phyloP scores from a whole-genome alignment of 2,797 vertebrate genomes.

The Prunella strophiata region DNA sequence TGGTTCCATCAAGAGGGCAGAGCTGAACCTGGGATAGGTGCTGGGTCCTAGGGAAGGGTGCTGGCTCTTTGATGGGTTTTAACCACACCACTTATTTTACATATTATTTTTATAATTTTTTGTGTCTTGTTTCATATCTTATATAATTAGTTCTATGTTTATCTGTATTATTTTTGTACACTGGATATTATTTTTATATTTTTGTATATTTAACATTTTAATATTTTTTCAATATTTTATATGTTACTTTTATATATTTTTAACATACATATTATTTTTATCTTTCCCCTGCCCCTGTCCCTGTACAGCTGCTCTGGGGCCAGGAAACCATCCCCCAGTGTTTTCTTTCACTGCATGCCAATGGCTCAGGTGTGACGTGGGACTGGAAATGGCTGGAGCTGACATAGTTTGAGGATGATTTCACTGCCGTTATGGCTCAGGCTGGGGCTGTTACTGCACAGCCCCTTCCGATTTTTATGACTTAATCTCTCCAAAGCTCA shows the following conservation, averaged over 20 bases:
- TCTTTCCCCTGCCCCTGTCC: not conserved
- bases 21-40: not conserved
- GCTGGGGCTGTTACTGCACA: constrained; percentile 44
- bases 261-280: not conserved
- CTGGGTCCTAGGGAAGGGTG: not conserved
- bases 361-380: constrained; percentile 61
- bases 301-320: not conserved
- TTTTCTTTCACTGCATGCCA: not conserved
- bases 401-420: constrained; percentile 67
- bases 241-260: not conserved
- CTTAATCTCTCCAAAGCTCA: constrained; percentile 66
- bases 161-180: not conserved
- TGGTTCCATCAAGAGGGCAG: rapidly evolving
- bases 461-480: constrained; percentile 69
- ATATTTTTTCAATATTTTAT: not conserved
- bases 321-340: constrained; percentile 32
- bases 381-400: constrained; percentile 51
- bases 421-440: constrained; percentile 62
- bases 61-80: not conserved
- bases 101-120: not conserved
- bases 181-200: not conserved
- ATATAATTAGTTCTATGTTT: too few relatives aligned
- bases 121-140: not conserved
- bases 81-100: not conserved
- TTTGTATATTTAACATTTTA: not conserved